Evolutionary conservation across 2,888 invertebrate genomes (phyloP).

Genomic region (Cephus spinipes): DNA sequence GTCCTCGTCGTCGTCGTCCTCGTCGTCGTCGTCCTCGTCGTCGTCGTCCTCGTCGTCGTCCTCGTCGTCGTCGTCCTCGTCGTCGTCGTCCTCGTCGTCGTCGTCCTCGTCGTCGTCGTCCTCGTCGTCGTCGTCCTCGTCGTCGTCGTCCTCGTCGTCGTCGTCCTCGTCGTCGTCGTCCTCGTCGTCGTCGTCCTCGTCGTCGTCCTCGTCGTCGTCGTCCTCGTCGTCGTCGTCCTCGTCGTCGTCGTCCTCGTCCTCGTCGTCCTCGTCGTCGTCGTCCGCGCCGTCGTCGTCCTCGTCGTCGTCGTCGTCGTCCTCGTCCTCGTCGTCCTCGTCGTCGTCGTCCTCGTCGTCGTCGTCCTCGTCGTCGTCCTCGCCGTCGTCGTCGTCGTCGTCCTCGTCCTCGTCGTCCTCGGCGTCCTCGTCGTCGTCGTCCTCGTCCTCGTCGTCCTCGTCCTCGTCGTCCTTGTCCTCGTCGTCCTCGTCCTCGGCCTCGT

Average conservation of each 20-base stretch:
- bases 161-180: no score
- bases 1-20: no score
- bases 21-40: not conserved
- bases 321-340: conserved; percentile 3
- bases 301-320: not conserved
- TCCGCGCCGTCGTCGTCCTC: not conserved
- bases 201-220: not conserved
- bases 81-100: not conserved
- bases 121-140: conserved; percentile 1
- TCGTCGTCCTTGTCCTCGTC: no score
- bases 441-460: no score
- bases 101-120: conserved; percentile 1
- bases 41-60: not conserved
- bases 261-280: not conserved
- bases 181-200: not conserved
- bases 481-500: no score
- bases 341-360: not conserved
- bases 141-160: not conserved
- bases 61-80: not conserved
- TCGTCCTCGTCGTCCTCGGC: no score
- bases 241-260: not conserved
- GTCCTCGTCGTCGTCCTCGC: not conserved
- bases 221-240: not conserved
- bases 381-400: not conserved
- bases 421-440: no score